These are phyloP conservation scores for Brachyistius frenatus DNA, from an alignment of 2,113 vertebrate genomes.

Conservation along the genomic window DNA sequence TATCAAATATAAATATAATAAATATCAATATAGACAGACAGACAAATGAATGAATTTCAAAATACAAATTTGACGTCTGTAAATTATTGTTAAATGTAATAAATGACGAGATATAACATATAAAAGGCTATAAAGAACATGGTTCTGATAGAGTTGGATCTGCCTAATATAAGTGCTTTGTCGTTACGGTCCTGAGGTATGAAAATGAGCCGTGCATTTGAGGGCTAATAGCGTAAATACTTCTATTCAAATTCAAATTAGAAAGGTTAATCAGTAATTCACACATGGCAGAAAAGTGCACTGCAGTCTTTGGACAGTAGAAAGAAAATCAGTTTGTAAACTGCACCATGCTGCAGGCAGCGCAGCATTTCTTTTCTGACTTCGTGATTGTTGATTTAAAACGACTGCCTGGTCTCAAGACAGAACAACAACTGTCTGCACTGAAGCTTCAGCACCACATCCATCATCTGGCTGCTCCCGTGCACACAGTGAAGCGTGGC, in stretches of 20 bases:
- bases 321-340: not conserved
- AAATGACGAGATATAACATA: too few species aligned
- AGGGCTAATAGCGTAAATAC: not conserved
- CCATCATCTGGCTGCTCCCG: not conserved
- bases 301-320: not conserved
- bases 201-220: conserved; percentile 3
- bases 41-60: too few species aligned
- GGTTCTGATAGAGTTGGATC: too few species aligned
- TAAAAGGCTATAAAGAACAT: too few species aligned
- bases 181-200: too few species aligned
- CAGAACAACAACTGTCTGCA: not conserved
- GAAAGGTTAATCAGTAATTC: conserved; percentile 5
- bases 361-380: not conserved
- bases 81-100: too few species aligned
- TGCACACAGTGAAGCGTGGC: not conserved
- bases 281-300: not conserved
- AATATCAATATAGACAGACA: too few species aligned
- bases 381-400: conserved; percentile 5
- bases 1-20: too few species aligned
- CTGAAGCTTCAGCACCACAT: not conserved
- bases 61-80: too few species aligned
- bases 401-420: not conserved
- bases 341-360: not conserved
- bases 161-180: too few species aligned
- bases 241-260: conserved; percentile 2